A percentile compares a stretch with the other conserved stretches of the same genome.
Evolutionary conservation across 2,797 vertebrate genomes (phyloP).

Genomic region (Loriculus beryllinus): DNA sequence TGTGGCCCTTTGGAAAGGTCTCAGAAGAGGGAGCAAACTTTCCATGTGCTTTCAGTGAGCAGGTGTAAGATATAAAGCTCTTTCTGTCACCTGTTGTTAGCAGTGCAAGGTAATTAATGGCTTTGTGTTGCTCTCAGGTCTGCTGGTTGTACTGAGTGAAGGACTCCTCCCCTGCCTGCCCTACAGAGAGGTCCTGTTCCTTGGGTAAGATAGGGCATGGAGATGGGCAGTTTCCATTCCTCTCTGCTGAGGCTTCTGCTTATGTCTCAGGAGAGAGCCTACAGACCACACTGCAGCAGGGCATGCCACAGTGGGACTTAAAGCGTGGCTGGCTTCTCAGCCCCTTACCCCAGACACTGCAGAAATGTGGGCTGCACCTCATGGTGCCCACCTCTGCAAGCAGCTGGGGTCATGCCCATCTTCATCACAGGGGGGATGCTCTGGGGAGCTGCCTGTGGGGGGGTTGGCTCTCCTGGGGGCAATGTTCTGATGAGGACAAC

Average conservation of each 20-base stretch:
- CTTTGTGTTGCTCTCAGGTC: not conserved
- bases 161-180: not conserved
- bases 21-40: conserved; percentile 24
- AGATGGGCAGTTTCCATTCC: not conserved
- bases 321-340: not conserved
- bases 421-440: fast-evolving
- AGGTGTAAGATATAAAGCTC: conserved; percentile 9
- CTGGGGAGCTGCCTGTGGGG: not conserved
- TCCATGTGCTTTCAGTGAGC: not conserved
- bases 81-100: conserved; percentile 23
- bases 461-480: not conserved
- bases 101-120: not conserved
- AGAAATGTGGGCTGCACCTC: not conserved
- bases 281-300: fast-evolving
- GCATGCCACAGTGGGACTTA: fast-evolving
- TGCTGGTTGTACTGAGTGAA: not conserved
- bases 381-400: not conserved
- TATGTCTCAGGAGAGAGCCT: not conserved
- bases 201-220: not conserved
- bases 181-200: not conserved
- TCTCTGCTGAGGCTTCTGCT: not conserved
- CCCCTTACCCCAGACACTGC: not conserved
- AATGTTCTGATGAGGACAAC: not conserved
- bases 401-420: not conserved
- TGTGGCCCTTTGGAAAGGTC: conserved; percentile 41